Conservation (phyloP, 2,888 invertebrate species). For the Gastracanthus pulcherrimus region DNA sequence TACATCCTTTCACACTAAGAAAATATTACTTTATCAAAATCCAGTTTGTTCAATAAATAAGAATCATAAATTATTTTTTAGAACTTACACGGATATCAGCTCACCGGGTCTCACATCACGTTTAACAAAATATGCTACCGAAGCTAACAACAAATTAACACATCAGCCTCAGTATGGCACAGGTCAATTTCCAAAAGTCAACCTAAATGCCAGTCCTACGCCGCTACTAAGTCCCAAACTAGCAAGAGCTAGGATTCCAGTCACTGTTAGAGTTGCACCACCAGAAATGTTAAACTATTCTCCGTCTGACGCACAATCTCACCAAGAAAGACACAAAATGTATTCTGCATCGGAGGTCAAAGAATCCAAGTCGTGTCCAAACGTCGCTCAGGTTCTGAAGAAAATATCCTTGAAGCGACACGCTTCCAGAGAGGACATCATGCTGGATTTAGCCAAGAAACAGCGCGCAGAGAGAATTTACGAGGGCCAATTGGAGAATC, state of each 20-base stretch:
- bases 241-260: conserved; percentile 67
- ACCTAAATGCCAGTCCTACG: conserved; percentile 69
- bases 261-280: conserved; percentile 73
- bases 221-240: conserved; percentile 69
- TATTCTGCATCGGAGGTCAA: conserved; percentile 51
- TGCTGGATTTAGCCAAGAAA: conserved; percentile 71
- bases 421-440: conserved; percentile 72
- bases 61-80: conserved; percentile 52
- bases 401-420: conserved; percentile 74
- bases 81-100: conserved; percentile 70
- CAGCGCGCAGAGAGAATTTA: conserved; percentile 69
- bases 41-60: too few relatives aligned
- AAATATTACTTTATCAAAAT: too few relatives aligned
- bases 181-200: conserved; percentile 75
- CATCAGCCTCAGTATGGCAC: conserved; percentile 72
- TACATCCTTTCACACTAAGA: too few relatives aligned
- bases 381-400: conserved; percentile 67
- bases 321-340: conserved; percentile 63
- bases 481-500: conserved; percentile 66
- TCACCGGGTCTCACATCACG: conserved; percentile 73
- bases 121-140: conserved; percentile 72
- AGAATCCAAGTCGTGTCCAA: conserved; percentile 60
- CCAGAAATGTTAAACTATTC: conserved; percentile 67
- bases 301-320: conserved; percentile 59
- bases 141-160: conserved; percentile 70